Conservation (phyloP, 2,113 vertebrate species). For the Petroica traversi region DNA sequence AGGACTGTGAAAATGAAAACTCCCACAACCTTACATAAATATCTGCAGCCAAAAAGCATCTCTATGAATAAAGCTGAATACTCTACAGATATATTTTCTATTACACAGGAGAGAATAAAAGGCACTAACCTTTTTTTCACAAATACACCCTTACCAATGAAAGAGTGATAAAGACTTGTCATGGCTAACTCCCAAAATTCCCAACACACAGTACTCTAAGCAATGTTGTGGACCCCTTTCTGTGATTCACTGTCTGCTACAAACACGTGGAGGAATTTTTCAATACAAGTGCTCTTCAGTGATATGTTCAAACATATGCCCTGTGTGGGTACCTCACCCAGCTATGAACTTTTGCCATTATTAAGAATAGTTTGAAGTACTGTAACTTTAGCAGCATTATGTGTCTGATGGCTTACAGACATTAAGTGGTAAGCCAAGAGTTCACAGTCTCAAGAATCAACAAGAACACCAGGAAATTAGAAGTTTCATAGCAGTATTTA, state of each 20-base stretch:
- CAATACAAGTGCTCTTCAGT: background rate
- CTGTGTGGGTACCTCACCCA: background rate
- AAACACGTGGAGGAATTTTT: constrained; percentile 27
- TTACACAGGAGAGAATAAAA: background rate
- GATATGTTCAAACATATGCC: background rate
- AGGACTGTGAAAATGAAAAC: background rate
- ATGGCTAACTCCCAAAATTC: constrained; percentile 7
- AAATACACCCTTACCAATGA: background rate
- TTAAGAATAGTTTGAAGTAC: background rate
- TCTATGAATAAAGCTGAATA: background rate
- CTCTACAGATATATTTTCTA: background rate
- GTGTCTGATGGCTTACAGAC: background rate
- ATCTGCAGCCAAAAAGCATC: background rate
- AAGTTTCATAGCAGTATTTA: background rate
- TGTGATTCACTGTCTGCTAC: background rate
- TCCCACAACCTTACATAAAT: background rate
- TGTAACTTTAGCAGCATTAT: background rate
- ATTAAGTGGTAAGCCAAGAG: background rate
- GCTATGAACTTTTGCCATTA: background rate
- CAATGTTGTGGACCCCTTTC: background rate
- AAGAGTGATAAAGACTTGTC: background rate
- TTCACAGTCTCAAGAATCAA: background rate
- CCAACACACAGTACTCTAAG: background rate
- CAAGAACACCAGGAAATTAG: background rate
- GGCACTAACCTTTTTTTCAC: background rate